Base-by-base conservation (phyloP, 2,797 vertebrate genomes). In the Distichodus sexfasciatus region DNA sequence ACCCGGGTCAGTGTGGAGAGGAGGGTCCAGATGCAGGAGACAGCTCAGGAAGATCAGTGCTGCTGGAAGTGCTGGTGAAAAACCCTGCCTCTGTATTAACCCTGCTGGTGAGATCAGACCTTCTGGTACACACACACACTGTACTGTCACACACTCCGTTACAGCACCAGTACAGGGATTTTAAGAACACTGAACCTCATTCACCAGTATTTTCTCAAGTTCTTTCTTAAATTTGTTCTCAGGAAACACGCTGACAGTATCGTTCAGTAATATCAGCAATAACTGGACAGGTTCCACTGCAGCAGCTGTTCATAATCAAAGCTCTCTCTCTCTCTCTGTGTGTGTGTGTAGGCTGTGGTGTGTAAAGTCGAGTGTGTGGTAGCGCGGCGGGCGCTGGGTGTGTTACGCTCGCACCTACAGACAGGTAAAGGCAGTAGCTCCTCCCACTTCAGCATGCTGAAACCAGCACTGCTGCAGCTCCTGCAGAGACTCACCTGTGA, bases 41-140 rank as follows among this genome's bases (percentile, higher is more conserved):
- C 26, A 24, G 4, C 4, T 3, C 21, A 17, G 58, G n/a, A 12
- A 51, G 46, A 8, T 41, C 69, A 11, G 58, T 75, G 0, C 83
- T 98, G 11, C 82, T 95, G 76, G 78, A 78, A 78, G 83, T 96
- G 61, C 83, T 94, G 62, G 85, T 93, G 69, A 92, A 80, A 72
- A 86, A 87, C 69, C 92, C 94, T 51, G 84, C 89, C 67, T 79
- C 91, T 71, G 76, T 91, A 26, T 79, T 94, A 68, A 91, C 87
- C 71, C 90, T 98, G 78, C 84, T 99, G 90, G 96, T 99, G 89
- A 76, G 90, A 67, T 17, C 0, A 9, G 36, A 67, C 2, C 9
- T 14, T 17, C 1, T 6, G 0, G 15, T 1, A n/a, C 3, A 4
- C 14, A 28, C 19, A 7, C 12, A 7, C 2, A 4, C 15, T n/a